A percentile compares a stretch with the other conserved stretches of the same genome.
Conservation (phyloP, 1,140 invertebrate genomes). For the Ceratina australensis region DNA sequence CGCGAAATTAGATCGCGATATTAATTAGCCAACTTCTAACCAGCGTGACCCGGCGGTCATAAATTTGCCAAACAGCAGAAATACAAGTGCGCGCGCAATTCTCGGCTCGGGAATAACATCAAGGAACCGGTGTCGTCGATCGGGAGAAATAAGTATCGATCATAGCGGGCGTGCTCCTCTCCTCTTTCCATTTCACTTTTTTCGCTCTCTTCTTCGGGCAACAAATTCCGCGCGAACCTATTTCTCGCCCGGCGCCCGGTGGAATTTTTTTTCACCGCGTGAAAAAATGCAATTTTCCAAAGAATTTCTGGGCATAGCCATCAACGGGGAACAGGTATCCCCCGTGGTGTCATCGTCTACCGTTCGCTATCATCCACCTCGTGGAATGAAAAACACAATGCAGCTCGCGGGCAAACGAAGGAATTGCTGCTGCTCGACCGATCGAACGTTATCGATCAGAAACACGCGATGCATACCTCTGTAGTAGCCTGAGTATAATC, state of each 20-base stretch:
- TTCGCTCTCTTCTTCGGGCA: not conserved
- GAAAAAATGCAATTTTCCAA: not conserved
- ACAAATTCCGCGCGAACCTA: not conserved
- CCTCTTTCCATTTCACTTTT: not conserved
- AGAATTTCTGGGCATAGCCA: not conserved
- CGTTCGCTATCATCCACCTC: not conserved
- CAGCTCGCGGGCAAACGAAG: not conserved
- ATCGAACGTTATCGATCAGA: slow-evolving; percentile 4
- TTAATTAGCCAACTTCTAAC: slow-evolving; percentile 15
- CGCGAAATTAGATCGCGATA: slow-evolving; percentile 18
- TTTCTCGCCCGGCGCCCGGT: not conserved
- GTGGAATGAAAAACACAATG: not conserved
- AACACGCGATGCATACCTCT: too few species aligned
- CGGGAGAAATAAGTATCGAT: not conserved
- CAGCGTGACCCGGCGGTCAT: not conserved
- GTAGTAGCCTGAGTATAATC: too few species aligned
- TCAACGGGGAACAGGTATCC: too few species aligned
- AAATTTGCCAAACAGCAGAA: slow-evolving; percentile 12
- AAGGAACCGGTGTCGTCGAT: not conserved
- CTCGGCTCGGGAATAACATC: not conserved
- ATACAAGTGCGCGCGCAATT: not conserved
- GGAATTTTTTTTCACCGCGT: not conserved
- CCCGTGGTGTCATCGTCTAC: too few species aligned
- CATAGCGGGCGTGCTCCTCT: not conserved
- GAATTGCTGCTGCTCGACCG: not conserved